Base-by-base conservation (phyloP, 2,797 vertebrate species). In the Anableps anableps region DNA sequence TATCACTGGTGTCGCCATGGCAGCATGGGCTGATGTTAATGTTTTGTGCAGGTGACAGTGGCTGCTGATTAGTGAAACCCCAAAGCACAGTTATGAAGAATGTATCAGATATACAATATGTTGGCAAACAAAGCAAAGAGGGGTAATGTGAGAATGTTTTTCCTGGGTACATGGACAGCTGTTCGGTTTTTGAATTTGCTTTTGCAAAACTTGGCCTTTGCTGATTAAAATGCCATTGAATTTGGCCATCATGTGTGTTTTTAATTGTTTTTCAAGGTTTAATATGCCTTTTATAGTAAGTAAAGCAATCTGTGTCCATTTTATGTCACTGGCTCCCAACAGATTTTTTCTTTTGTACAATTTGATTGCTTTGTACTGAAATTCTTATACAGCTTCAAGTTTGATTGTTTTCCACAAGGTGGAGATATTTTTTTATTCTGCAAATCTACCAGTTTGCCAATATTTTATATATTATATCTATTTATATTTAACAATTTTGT, bases 1-100 rank as follows among this genome's bases (percentile, higher is more conserved):
- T 88, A 88, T 92, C 88, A 64, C 72, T 26, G 13, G 55, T 75
- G 88, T 91, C 81, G 73, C 87, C 83, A 84, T 86, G 85, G 89
- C 84, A 74, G 66, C 51, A 60, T 26, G 77, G 87, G 82, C 79
- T 81, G 87, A 92, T 90, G 86, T 66, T 80, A 85, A 92, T 90
- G 76, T 86, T 62, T 86, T 83, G 76, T 88, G 87, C 4, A 75
- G 84, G 85, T 85, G 83, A 86, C 80, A 85, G 76, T 82, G 79
- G 81, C 73, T 80, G 77, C 85, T 16, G 45, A 58, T 78, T 66
- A 11, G 77, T 80, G 80, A 81, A 76, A 73, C 84, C 71, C 83
- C 43, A 73, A 34, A 75, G 83, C 72, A 43, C 68, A 84, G 75
- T 77, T 80, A 87, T 77, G 85, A 84, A 76, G 9, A 78, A 82